Evolutionary conservation across 2,888 invertebrate genomes (phyloP), one percentile per base, ranked within the genome.

Genomic region (Drosophila subsilvestris): DNA sequence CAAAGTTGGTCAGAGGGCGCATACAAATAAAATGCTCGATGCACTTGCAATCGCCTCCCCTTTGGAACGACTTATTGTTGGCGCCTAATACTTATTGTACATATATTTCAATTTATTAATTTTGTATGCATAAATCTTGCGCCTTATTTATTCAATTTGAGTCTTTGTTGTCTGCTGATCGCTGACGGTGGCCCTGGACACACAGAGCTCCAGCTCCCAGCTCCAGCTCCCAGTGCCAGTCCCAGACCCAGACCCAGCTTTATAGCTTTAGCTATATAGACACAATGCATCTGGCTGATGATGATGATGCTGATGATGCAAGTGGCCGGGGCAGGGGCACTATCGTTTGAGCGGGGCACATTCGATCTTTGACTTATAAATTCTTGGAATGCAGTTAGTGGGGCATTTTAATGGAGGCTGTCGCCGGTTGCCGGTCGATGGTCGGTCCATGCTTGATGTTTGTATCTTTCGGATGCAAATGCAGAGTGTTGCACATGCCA

Each of bases 281-380:
- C 56, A 81, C 81, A 83, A 80, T 80, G 72, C 76, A 71, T 54
- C 70, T 69, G 63, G 56, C 50, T 56, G 56, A 49, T 48, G 65
- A 29, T 45, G 45, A 22, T 44, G 58, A 20, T 10, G 18, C 55
- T 47, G 47, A 47, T 22, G 42, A n/a, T 32, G 43, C 63, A n/a
- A 32, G 22, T 37, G 56, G 22, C 42, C 10, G 53, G 43, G 20
- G 55, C 29, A 32, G 51, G 42, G 58, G 58, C 80, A 81, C 75
- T 80, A 82, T 80, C 81, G 74, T 78, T 77, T 78, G 59, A 70
- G 73, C 68, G 69, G 70, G 60, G 73, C 76, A 78, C 66, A 86
- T 82, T 84, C 84, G 84, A 86, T 85, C 84, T 86, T 86, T 86
- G 84, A 85, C 84, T 86, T 86, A 76, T 86, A 79, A 82, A 82